Evolutionary conservation across 2,888 invertebrate genomes (phyloP), one percentile per base, ranked within the genome.

Genomic region (Agonopterix arenella): DNA sequence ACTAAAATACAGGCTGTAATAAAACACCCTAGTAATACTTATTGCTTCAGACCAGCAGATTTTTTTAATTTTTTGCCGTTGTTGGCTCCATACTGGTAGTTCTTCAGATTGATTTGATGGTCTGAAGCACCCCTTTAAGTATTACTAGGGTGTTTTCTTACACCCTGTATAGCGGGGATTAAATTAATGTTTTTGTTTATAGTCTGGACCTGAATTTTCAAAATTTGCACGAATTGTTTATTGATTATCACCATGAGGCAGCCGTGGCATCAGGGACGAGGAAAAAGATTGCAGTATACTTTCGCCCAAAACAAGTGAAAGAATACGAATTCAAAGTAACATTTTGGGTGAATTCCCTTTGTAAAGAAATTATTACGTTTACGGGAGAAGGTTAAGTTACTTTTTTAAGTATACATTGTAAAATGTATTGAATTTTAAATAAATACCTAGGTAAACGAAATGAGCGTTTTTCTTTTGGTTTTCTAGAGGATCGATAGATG

Each of bases 331-430:
- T 90, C 44, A 83, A 77, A 44, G 55, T 93, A 13, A 71, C 79
- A 45, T 91, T 93, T 66, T 81, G 80, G 63, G 79, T 92, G 0
- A 90, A 92, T 63, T 90, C 90, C 5, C 69, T 89, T 18, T 84
- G 85, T 56, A 86, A 90, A 63, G 83, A 84, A 61, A 78, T 79
- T 44, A 48, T 93, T 11, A 79, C 68, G 16, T 74, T 93, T 42
- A 81, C 61, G 58, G 93, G 93, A 51, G 90, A 91, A 84, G 92
- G 92, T 85, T 28, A 28, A 18, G 18, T 28, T 28, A 5, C 28
- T 28, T 28, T 18, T 28, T 28, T 5, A 28, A 28, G 7, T 28
- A 28, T 28, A 28, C 28, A 5, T 28, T 28, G 28, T 28, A 28
- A 0, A 28, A 28, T 28, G 28, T 28, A 5, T 28, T 7, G 1